phyloP scores from a whole-genome alignment of 1,140 invertebrate genomes.

The Cataglyphis hispanica region DNA sequence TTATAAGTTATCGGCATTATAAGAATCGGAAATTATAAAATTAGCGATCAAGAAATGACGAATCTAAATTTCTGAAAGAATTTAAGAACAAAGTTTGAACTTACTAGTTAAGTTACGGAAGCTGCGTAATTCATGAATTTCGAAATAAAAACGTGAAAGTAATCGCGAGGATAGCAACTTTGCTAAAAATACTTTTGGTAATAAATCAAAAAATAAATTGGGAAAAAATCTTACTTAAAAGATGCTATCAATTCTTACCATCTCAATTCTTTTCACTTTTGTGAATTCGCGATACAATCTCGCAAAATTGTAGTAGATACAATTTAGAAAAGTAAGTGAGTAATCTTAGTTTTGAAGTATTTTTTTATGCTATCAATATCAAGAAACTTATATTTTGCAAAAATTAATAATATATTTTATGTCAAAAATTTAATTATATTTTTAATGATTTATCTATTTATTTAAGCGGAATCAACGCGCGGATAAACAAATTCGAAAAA shows the following conservation, averaged over 20 bases:
- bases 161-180: background rate
- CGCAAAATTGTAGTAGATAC: background rate
- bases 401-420: background rate
- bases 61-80: background rate
- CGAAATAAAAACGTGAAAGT: background rate
- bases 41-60: background rate
- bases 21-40: background rate
- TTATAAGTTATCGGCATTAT: background rate
- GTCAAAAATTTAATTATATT: background rate
- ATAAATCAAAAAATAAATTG: slow-evolving; percentile 3
- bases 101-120: background rate
- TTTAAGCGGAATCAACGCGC: no score
- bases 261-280: background rate
- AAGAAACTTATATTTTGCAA: background rate
- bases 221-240: background rate
- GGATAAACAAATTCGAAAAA: background rate
- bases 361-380: background rate
- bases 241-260: background rate
- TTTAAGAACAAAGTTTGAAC: no score
- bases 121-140: background rate
- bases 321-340: background rate
- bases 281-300: background rate
- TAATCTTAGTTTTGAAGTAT: slow-evolving; percentile 12
- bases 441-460: background rate
- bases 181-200: background rate